Base-by-base conservation (phyloP, 2,113 vertebrate species). In the Lasiurus borealis region DNA sequence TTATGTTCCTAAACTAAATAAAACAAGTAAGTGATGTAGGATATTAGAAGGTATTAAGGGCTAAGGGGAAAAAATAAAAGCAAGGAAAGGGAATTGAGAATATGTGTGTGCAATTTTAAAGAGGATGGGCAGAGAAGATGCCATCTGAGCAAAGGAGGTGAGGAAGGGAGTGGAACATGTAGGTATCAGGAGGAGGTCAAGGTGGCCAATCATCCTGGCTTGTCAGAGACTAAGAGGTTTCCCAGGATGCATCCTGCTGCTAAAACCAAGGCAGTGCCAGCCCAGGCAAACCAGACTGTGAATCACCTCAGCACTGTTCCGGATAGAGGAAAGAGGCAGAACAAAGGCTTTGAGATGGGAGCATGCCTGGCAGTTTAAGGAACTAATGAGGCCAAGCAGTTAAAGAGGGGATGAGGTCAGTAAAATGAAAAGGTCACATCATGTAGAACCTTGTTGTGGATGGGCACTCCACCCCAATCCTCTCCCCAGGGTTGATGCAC, bases 31-130 rank as follows among this genome's bases (percentile, higher is more conserved):
- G 3, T 66, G 72, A 31, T 76, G 5, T 15, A 40, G 14, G 81
- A 15, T 72, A 44, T 80, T 92, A 71, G 44, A 95, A 90, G 29
- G 18, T 18, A 64, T 59, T 96, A 95, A 85, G 88, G 95, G 88
- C 91, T 48, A 59, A 59, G 6, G 4, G 12, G 68, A 77, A 50
- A 82, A 71, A 66, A 18, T 48, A 13, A 71, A 82, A 62, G 68
- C 40, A 71, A 13, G 34, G 48, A 85, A 88, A 73, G 2, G 27
- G 13, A 50, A 69, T 48, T 46, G 13, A 46, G 5, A 50, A 21
- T 36, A 44, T 72, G 18, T 72, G 21, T 25, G 0, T 69, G 0
- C 25, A 62, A 23, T 64, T 90, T 88, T 72, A 29, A 59, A 88
- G 25, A 85, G n/a, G 25, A 82, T 77, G 12, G 29, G 64, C 9